Evolutionary conservation across 2,888 invertebrate genomes (phyloP), one percentile per base, ranked within the genome.

Genomic region (Leptinotarsa haldemani): DNA sequence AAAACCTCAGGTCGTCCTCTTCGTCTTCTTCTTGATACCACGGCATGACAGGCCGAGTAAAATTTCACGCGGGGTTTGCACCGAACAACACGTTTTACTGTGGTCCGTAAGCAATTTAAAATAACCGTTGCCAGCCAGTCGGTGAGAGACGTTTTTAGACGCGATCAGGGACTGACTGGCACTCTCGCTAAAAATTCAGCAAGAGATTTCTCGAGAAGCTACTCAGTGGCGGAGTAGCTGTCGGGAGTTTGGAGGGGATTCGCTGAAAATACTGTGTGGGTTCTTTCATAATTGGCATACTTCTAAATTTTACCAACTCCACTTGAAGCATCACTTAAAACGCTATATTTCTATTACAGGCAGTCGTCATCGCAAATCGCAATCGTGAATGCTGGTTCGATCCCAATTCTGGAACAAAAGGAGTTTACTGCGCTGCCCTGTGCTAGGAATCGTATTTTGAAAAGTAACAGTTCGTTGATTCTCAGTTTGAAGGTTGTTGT

Each of bases 1-100:
- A 95, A 89, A 93, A 95, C 91, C 95, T 90, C 82, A 95, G 90
- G 82, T 94, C 95, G 83, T 95, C 95, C 85, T 95, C 95, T 81
- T 94, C 94, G 80, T 94, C 94, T 70, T 92, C 92, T 69, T 92
- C 92, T 77, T 93, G 93, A 86, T 93, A 94, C 93, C 94, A 94
- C 84, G 91, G 90, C 94, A 94, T 94, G 82, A 85, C 56, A 61
- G 63, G 22, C 20, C 20, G 30, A 74, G 50, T 52, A n/a, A 48
- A 52, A 47, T 63, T 70, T 56, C 69, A 73, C 77, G 58, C 66
- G 67, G 48, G 25, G 53, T 68, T 74, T 20, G 64, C 48, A 25
- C 74, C 52, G 61, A 48, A 61, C 70, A 64, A 69, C 68, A 69
- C 77, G 75, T 67, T 46, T 68, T 69, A 75, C 75, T 75, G 75